Evolutionary conservation across 2,113 vertebrate species (phyloP).

Genomic region (Pica pica): DNA sequence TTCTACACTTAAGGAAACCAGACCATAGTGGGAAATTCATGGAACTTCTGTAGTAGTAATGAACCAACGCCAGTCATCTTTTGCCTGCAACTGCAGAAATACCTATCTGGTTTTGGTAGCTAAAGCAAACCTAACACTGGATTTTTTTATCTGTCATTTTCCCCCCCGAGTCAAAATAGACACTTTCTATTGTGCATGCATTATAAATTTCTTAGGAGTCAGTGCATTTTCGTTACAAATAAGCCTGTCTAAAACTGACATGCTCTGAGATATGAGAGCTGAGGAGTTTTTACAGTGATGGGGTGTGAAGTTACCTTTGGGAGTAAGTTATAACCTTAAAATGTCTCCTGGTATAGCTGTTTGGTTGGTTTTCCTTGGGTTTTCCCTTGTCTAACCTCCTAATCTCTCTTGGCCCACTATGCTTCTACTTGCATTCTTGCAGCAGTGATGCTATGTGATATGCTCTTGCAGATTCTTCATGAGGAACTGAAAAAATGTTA

Average conservation of each 20-base stretch:
- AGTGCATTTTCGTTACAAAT: not conserved
- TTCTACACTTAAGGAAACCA: not conserved
- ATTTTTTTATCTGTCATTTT: not conserved
- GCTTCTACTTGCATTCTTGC: not conserved
- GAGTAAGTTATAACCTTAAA: not conserved
- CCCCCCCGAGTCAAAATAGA: not conserved
- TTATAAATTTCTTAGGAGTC: not conserved
- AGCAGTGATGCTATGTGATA: not conserved
- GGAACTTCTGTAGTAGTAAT: not conserved
- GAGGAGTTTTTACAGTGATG: not conserved
- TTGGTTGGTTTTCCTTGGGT: not conserved
- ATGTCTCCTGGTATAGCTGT: not conserved
- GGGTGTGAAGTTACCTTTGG: not conserved
- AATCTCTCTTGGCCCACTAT: not conserved
- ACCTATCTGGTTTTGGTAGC: not conserved
- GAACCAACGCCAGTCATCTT: not conserved
- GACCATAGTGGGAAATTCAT: not conserved
- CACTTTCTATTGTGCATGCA: not conserved
- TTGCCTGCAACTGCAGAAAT: not conserved
- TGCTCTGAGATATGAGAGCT: not conserved
- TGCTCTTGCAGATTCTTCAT: not conserved
- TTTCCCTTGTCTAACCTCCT: not conserved
- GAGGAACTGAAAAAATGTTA: not conserved
- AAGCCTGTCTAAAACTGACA: not conserved
- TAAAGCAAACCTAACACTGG: not conserved